phyloP scores from a whole-genome alignment of 1,140 invertebrate genomes.

The Aphelinus atriplicis region DNA sequence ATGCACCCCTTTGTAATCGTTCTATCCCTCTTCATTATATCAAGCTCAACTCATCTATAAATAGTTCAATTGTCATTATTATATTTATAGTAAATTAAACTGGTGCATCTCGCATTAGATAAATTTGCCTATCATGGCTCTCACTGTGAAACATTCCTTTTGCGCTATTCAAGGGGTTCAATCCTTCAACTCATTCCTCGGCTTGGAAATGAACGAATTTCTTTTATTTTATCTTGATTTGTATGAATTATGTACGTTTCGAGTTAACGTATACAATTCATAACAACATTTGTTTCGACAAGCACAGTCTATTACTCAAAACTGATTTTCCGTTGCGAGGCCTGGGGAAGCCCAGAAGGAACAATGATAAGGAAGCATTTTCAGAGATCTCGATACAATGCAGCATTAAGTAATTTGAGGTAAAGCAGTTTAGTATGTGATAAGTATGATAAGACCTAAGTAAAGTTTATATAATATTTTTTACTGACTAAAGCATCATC shows the following conservation, averaged over 20 bases:
- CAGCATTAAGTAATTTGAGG: slow-evolving; percentile 22
- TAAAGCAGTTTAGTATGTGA: slow-evolving; percentile 39
- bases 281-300: neutral
- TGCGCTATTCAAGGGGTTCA: too few relatives aligned
- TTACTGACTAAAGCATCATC: slow-evolving; percentile 29
- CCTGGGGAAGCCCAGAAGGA: slow-evolving; percentile 1
- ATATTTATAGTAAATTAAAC: slow-evolving; percentile 8
- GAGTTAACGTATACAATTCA: slow-evolving; percentile 5
- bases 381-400: slow-evolving; percentile 30
- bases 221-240: slow-evolving; percentile 13
- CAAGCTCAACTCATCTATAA: neutral
- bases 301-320: slow-evolving; percentile 1
- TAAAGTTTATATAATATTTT: slow-evolving; percentile 40
- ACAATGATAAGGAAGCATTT: slow-evolving; percentile 7
- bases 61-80: slow-evolving; percentile 5
- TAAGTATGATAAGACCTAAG: slow-evolving; percentile 34
- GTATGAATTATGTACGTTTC: slow-evolving; percentile 12
- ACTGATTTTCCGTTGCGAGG: slow-evolving; percentile 22
- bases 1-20: neutral
- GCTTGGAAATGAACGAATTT: too few relatives aligned
- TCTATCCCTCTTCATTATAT: neutral
- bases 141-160: slow-evolving; percentile 13
- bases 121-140: neutral
- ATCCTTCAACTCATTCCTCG: too few relatives aligned
- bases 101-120: slow-evolving; percentile 18